Evolutionary conservation across 2,888 invertebrate species (phyloP), one percentile per base, ranked within the genome.

Genomic region (Slavum lentiscoides): DNA sequence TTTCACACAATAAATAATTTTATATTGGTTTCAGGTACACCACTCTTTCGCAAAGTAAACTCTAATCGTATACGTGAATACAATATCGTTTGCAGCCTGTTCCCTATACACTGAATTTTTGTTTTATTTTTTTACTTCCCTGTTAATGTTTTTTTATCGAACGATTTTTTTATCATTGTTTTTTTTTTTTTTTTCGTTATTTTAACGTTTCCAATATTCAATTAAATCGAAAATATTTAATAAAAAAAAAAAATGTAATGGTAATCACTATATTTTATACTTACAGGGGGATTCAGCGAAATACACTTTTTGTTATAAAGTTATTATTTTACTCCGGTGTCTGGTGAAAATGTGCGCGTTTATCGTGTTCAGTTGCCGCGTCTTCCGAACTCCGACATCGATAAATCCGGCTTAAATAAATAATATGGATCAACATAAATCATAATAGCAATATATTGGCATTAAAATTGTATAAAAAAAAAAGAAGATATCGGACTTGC

Each of bases 341-440:
- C 19, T 49, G 59, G 43, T n/a, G 49, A 61, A 68, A 23, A 68
- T 37, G 15, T 5, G 37, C 37, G 7, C 61, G 37, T 61, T 64
- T 64, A 80, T 80, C 70, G 62, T 39, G 62, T 80, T 76, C 43
- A 64, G 70, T 70, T 70, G 13, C 43, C 5, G 37, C 15, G 21
- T 70, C n/a, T 72, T 43, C 23, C 17, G 58, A 55, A 68, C 55
- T 72, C 66, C 39, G 64, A 55, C 70, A 62, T 70, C 77, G 19
- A 77, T 77, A 77, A 77, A 77, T 77, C 80, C 80, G 23, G 64
- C 80, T 80, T 80, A 80, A 80, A 80, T 80, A 80, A 72, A 80
- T 80, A 80, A 72, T 72, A 39, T 58, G 80, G 72, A 80, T 72
- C 64, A 72, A 58, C 72, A 72, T 80, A 80, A 80, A 80, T 80